These are phyloP conservation scores for Anomalospiza imberbis DNA, from an alignment of 2,797 vertebrate genomes.

Conservation along the genomic window DNA sequence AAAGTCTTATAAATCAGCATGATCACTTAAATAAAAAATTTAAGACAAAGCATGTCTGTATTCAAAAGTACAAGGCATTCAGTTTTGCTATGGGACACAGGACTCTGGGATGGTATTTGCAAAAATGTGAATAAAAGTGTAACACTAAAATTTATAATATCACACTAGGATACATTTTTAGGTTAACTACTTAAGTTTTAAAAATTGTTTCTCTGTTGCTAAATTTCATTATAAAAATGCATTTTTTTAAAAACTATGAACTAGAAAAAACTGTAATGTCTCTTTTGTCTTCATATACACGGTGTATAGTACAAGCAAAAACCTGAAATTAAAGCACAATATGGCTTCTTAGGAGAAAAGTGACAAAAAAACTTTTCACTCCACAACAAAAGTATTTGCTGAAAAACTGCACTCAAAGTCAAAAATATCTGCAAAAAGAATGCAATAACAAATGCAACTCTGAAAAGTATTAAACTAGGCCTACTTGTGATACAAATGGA, in stretches of 20 bases:
- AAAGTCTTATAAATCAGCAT: conserved; percentile 49
- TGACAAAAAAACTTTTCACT: neutral
- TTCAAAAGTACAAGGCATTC: neutral
- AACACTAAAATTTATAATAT: neutral
- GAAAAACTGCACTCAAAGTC: neutral
- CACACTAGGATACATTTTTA: neutral
- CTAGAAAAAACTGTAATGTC: neutral
- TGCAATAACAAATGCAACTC: neutral
- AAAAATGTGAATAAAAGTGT: neutral
- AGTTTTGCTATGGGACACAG: neutral
- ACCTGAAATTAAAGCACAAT: neutral
- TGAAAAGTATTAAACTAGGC: neutral
- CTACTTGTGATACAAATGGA: neutral
- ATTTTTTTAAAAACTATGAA: neutral
- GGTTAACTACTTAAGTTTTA: neutral
- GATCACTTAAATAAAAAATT: conserved; percentile 65
- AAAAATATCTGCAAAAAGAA: neutral
- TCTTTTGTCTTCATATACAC: neutral
- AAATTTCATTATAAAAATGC: neutral
- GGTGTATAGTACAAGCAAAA: neutral
- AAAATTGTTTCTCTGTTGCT: neutral
- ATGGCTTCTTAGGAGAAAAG: neutral
- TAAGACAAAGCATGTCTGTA: conserved; percentile 35
- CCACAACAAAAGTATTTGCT: neutral
- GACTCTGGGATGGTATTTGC: neutral